A percentile compares a stretch with the other conserved stretches of the same genome.
Evolutionary conservation across 2,888 invertebrate species (phyloP).

Genomic region (Trichogramma dendrolimi): DNA sequence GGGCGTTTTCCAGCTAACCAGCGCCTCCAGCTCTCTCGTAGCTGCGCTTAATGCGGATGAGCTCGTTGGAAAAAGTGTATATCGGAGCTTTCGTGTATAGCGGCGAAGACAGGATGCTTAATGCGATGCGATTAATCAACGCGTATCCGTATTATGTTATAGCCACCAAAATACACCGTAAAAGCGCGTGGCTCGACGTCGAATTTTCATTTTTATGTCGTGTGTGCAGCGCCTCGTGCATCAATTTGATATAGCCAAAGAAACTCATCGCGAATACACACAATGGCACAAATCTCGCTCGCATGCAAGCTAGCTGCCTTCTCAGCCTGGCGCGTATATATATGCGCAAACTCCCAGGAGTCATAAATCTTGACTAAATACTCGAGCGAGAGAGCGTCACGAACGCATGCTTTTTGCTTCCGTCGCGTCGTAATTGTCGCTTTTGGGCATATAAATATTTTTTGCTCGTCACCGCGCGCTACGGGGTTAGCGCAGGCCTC

Average conservation of each 20-base stretch:
- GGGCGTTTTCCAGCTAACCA: too few relatives aligned
- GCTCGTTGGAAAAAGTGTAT: conserved; percentile 27
- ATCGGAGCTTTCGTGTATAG: conserved; percentile 9
- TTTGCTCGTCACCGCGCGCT: conserved; percentile 1
- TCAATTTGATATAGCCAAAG: too few relatives aligned
- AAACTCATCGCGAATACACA: too few relatives aligned
- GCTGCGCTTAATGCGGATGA: conserved; percentile 16
- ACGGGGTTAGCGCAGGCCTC: too few relatives aligned
- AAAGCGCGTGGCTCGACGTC: too few relatives aligned
- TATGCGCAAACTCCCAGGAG: background rate
- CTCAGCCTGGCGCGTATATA: too few relatives aligned
- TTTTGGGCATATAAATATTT: conserved; percentile 6
- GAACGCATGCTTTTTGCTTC: conserved; percentile 13
- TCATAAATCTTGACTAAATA: conserved; percentile 28
- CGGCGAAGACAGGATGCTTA: conserved; percentile 48
- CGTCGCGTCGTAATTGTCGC: conserved; percentile 13
- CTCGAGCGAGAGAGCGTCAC: background rate
- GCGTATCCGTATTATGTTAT: conserved; percentile 11
- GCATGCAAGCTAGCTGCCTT: too few relatives aligned
- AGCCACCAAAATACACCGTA: too few relatives aligned
- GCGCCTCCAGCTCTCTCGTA: too few relatives aligned
- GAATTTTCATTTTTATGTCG: too few relatives aligned
- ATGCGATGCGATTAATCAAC: conserved; percentile 50
- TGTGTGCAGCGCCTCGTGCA: too few relatives aligned
- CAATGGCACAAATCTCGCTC: too few relatives aligned